Evolutionary conservation across 2,797 vertebrate species (phyloP).

Genomic region (Graptemys geographica): DNA sequence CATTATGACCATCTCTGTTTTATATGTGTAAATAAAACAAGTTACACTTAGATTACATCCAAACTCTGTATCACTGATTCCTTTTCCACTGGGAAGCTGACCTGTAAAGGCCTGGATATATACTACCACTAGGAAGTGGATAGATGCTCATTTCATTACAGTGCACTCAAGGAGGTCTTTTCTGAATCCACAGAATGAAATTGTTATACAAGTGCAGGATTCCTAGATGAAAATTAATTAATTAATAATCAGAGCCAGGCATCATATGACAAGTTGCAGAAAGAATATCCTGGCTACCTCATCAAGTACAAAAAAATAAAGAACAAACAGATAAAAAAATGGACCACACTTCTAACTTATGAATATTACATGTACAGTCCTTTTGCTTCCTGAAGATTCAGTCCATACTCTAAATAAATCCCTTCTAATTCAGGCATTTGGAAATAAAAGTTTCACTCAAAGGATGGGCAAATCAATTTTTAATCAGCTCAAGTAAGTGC

Average conservation of each 20-base stretch:
- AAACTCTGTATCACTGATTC: not conserved
- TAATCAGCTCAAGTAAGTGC: slow-evolving; percentile 26
- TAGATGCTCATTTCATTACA: not conserved
- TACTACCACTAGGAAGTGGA: not conserved
- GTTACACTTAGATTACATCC: not conserved
- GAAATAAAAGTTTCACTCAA: slow-evolving; percentile 1
- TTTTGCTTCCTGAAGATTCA: not conserved
- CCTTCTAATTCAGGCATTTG: slow-evolving; percentile 39
- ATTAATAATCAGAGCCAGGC: not conserved
- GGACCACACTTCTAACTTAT: not conserved
- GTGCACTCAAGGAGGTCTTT: not conserved
- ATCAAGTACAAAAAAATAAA: not conserved
- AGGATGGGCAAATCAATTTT: slow-evolving; percentile 39
- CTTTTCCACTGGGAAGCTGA: not conserved
- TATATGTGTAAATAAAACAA: not conserved
- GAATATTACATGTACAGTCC: not conserved
- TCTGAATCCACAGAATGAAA: slow-evolving; percentile 13
- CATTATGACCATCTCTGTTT: not conserved
- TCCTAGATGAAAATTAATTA: slow-evolving; percentile 10
- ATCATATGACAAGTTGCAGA: not conserved
- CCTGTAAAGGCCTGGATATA: not conserved
- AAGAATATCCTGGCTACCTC: not conserved
- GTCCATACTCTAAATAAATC: not conserved
- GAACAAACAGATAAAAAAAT: not conserved
- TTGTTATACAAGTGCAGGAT: not conserved